These are phyloP conservation scores for Ammodytes dubius DNA, from an alignment of 2,113 vertebrate species.

Conservation along the genomic window DNA sequence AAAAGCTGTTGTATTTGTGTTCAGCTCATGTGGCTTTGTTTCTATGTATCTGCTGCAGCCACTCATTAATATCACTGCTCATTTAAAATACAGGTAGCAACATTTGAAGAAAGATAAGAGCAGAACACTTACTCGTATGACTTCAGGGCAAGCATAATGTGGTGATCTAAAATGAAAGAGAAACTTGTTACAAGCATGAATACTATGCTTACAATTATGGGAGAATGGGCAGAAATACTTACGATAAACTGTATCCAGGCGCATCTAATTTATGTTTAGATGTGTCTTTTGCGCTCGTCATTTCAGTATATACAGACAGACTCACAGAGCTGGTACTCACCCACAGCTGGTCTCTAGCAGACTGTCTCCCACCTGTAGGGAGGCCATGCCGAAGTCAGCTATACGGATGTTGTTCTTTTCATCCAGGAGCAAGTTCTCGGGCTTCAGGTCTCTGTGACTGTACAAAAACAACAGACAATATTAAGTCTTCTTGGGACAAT, in stretches of 20 bases:
- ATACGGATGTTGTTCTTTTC: constrained; percentile 96
- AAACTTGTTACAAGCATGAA: constrained; percentile 9
- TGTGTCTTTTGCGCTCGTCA: not conserved
- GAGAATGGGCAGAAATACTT: not conserved
- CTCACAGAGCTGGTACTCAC: constrained; percentile 81
- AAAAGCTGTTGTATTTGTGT: not conserved
- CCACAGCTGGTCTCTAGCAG: constrained; percentile 96
- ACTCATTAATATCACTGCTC: not conserved
- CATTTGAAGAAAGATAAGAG: constrained; percentile 11
- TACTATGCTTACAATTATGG: not conserved
- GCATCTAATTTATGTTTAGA: too few species aligned
- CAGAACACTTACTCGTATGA: constrained; percentile 89
- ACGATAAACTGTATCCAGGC: too few species aligned
- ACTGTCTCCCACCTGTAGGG: constrained; percentile 95
- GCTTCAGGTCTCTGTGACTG: constrained; percentile 96
- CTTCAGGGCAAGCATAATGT: constrained; percentile 95
- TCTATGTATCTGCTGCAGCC: not conserved
- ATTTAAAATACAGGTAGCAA: constrained; percentile 23
- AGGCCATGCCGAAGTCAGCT: constrained; percentile 95
- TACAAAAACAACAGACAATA: constrained; percentile 39
- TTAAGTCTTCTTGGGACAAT: not conserved
- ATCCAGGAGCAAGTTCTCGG: constrained; percentile 93
- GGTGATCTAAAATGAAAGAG: constrained; percentile 84
- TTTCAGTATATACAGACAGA: constrained; percentile 3
- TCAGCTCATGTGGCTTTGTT: constrained; percentile 5